Conservation (phyloP, 2,888 invertebrate genomes). For the Drosophila gaucha region DNA sequence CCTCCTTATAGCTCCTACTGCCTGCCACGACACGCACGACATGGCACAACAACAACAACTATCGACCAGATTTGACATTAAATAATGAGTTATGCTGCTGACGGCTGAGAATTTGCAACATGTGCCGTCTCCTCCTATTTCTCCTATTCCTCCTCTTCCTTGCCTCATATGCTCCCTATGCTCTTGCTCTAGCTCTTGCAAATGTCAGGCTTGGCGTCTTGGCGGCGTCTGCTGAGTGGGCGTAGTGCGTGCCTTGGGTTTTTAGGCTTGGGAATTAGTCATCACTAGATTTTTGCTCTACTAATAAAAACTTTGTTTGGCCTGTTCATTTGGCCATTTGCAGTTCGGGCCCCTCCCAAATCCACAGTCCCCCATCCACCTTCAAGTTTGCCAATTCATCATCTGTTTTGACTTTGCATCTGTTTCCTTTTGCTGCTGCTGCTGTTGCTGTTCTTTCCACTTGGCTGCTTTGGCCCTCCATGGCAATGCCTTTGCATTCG, state of each 20-base stretch:
- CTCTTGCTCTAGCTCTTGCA: slow-evolving; percentile 4
- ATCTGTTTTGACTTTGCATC: slow-evolving; percentile 64
- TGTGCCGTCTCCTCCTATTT: slow-evolving; percentile 24
- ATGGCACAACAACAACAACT: slow-evolving; percentile 26
- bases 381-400: slow-evolving; percentile 66
- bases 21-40: slow-evolving; percentile 39
- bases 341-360: neutral
- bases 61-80: slow-evolving; percentile 77
- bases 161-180: neutral
- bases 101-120: slow-evolving; percentile 72
- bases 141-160: neutral
- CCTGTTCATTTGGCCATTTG: slow-evolving; percentile 14
- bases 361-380: neutral
- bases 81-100: slow-evolving; percentile 78
- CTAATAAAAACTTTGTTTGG: slow-evolving; percentile 38
- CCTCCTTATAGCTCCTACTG: slow-evolving; percentile 9
- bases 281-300: slow-evolving; percentile 31
- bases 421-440: slow-evolving; percentile 34
- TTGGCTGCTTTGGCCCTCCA: slow-evolving; percentile 30
- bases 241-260: slow-evolving; percentile 40
- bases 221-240: slow-evolving; percentile 31
- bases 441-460: slow-evolving; percentile 39
- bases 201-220: slow-evolving; percentile 5
- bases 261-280: slow-evolving; percentile 55
- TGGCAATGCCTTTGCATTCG: slow-evolving; percentile 33